Conservation (phyloP, 2,888 invertebrate genomes). For the Hydrotaea diabolus region DNA sequence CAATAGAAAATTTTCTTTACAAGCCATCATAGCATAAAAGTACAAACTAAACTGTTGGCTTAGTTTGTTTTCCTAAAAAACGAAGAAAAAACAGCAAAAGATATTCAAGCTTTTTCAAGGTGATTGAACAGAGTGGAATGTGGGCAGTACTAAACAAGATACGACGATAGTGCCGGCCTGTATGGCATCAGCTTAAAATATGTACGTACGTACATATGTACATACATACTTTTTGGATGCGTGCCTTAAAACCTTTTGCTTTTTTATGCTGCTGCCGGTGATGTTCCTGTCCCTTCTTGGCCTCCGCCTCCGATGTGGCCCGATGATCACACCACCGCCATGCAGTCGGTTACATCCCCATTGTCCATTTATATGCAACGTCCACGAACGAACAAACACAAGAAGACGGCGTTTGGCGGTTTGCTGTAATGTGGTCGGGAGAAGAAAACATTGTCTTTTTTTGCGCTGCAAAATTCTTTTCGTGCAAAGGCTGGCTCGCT, state of each 20-base stretch:
- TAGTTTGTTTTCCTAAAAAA: constrained; percentile 44
- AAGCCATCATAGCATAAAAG: too few species aligned
- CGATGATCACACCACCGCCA: not conserved
- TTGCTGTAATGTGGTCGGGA: constrained; percentile 64
- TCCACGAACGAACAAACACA: constrained; percentile 36
- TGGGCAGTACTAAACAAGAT: constrained; percentile 68
- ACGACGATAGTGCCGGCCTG: constrained; percentile 27
- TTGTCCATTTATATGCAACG: constrained; percentile 56
- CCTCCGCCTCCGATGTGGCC: not conserved
- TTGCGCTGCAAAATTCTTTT: constrained; percentile 51
- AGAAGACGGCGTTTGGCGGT: constrained; percentile 62
- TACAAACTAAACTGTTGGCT: constrained; percentile 1
- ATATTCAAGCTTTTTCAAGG: constrained; percentile 67
- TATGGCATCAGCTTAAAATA: constrained; percentile 60
- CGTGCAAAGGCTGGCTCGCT: constrained; percentile 34
- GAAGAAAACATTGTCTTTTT: constrained; percentile 38
- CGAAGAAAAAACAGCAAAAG: constrained; percentile 39
- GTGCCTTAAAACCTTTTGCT: constrained; percentile 64
- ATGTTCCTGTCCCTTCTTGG: constrained; percentile 18
- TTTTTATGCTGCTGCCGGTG: constrained; percentile 50
- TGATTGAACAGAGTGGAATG: constrained; percentile 72
- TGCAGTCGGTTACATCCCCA: constrained; percentile 40
- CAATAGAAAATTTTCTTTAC: too few species aligned
- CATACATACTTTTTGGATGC: constrained; percentile 66
- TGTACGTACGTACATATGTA: constrained; percentile 65